Evolutionary conservation across 2,888 invertebrate species (phyloP).

Genomic region (Onthophagus sagittarius): DNA sequence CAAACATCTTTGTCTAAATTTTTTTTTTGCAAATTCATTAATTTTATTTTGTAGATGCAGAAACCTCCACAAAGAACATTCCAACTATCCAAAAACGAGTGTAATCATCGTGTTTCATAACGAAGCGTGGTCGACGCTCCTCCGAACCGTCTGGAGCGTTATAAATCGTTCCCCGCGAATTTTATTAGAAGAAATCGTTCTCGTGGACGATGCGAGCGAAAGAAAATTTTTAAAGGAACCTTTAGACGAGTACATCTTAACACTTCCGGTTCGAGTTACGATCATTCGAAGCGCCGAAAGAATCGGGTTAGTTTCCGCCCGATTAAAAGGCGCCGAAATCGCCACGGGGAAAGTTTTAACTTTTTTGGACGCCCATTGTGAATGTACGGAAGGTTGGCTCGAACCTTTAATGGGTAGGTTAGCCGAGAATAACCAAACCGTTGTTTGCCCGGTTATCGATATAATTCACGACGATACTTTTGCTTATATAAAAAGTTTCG

Average conservation of each 20-base stretch:
- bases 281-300: conserved; percentile 64
- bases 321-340: conserved; percentile 85
- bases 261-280: conserved; percentile 59
- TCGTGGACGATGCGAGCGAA: conserved; percentile 87
- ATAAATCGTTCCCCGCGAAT: conserved; percentile 79
- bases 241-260: conserved; percentile 64
- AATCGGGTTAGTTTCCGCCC: conserved; percentile 77
- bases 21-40: too few relatives aligned
- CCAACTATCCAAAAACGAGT: conserved; percentile 78
- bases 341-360: conserved; percentile 91
- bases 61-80: conserved; percentile 53
- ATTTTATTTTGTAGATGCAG: conserved; percentile 55
- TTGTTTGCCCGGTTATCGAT: conserved; percentile 98
- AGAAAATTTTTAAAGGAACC: conserved; percentile 63
- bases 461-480: conserved; percentile 95
- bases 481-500: conserved; percentile 90
- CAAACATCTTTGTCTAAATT: too few relatives aligned
- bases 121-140: conserved; percentile 96
- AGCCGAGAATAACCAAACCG: conserved; percentile 85
- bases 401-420: conserved; percentile 91
- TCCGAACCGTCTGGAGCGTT: conserved; percentile 92
- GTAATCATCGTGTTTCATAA: conserved; percentile 98
- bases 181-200: conserved; percentile 77
- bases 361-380: conserved; percentile 97
- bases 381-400: conserved; percentile 97